A percentile compares a stretch with the other conserved stretches of the same genome.
Evolutionary conservation across 2,113 vertebrate genomes (phyloP).

Genomic region (Crypturellus undulatus): DNA sequence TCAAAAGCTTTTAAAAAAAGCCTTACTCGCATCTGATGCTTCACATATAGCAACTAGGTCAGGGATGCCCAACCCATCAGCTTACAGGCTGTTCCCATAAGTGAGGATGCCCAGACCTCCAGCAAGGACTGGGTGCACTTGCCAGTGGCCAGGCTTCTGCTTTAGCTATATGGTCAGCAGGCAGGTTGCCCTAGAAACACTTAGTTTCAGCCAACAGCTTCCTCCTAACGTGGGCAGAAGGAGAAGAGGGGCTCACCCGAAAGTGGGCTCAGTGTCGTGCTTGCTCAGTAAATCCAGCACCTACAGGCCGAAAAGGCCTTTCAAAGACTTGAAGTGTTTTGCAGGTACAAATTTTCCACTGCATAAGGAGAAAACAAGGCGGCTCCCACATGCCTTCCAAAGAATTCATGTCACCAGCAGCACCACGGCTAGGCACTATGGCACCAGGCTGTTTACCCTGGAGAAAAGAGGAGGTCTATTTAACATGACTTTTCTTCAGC

Average conservation of each 20-base stretch:
- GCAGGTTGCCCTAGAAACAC: background rate
- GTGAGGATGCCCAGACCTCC: background rate
- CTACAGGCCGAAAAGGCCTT: background rate
- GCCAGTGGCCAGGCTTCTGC: background rate
- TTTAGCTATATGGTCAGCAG: background rate
- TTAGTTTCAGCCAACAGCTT: background rate
- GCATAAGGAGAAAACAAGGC: background rate
- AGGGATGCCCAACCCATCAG: background rate
- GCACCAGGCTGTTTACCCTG: background rate
- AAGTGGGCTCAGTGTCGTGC: background rate
- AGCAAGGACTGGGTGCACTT: background rate
- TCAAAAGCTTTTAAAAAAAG: background rate
- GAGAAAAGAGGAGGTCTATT: background rate
- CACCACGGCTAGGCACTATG: background rate
- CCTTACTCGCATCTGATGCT: background rate
- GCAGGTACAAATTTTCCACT: background rate
- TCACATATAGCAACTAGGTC: background rate
- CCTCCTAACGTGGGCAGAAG: rapidly evolving
- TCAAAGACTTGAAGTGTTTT: background rate
- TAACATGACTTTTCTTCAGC: conserved; percentile 3
- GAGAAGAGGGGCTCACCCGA: background rate
- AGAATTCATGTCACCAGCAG: background rate
- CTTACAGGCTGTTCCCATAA: background rate
- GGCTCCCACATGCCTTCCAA: background rate
- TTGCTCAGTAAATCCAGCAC: background rate